Percentiles rank a stretch among this genome's conserved stretches.
Evolutionary conservation across 2,113 vertebrate genomes (phyloP).

Genomic region (Pipra filicauda): DNA sequence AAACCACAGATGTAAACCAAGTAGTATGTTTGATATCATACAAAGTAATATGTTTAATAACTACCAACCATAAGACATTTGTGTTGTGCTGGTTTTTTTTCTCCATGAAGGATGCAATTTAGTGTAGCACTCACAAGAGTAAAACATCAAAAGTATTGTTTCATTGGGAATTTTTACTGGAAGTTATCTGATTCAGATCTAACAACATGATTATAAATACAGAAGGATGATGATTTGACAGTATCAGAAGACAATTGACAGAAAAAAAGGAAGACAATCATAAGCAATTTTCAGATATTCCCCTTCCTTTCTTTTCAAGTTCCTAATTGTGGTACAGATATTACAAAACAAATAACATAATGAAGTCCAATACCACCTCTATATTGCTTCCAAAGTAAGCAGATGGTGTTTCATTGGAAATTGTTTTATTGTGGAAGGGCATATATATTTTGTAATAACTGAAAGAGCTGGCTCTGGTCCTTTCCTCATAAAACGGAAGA

Average conservation of each 20-base stretch:
- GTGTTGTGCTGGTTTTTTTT: background rate
- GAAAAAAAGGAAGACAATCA: background rate
- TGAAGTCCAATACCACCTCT: background rate
- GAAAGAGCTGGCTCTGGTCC: background rate
- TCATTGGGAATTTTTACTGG: background rate
- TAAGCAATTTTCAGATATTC: background rate
- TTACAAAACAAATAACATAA: background rate
- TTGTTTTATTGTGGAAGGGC: background rate
- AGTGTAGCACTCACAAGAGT: background rate
- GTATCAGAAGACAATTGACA: background rate
- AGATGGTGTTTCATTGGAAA: background rate
- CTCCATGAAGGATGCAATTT: background rate
- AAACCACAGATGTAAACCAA: conserved; percentile 8
- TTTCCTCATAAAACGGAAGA: background rate
- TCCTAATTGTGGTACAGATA: background rate
- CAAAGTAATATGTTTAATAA: background rate
- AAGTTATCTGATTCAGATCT: background rate
- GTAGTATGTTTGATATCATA: background rate
- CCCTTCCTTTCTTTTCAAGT: background rate
- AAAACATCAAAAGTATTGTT: background rate
- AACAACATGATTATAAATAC: background rate
- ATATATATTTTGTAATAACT: background rate
- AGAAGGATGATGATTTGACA: background rate
- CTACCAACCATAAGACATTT: background rate
- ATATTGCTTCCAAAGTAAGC: background rate